Percentiles rank a stretch among this genome's conserved stretches.
phyloP scores from a whole-genome alignment of 2,797 vertebrate genomes.

The Sandelia bainsii region DNA sequence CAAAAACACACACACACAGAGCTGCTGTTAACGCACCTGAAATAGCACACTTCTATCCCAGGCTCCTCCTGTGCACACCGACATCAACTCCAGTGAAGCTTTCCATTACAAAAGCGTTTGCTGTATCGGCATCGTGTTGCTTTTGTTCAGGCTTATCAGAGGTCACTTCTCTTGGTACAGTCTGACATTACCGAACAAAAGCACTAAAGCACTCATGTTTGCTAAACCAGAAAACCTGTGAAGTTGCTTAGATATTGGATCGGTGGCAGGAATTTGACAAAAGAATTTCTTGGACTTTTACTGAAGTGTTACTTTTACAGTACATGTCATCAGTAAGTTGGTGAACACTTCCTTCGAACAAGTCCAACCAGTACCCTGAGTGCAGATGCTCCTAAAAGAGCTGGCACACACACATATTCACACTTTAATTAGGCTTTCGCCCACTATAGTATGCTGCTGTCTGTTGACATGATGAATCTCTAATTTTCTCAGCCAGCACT shows the following conservation, averaged over 20 bases:
- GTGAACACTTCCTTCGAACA: neutral
- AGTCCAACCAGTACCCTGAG: neutral
- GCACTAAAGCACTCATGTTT: slow-evolving; percentile 40
- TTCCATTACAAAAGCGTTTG: slow-evolving; percentile 64
- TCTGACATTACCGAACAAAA: slow-evolving; percentile 69
- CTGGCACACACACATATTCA: neutral
- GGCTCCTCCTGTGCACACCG: slow-evolving; percentile 48
- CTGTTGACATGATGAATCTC: neutral
- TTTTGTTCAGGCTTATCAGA: slow-evolving; percentile 67
- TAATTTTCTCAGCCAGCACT: slow-evolving; percentile 9
- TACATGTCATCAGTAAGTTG: neutral
- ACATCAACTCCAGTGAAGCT: slow-evolving; percentile 60
- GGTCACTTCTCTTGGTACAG: slow-evolving; percentile 61
- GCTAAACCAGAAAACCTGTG: slow-evolving; percentile 27
- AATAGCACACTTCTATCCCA: slow-evolving; percentile 62
- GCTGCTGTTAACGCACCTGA: slow-evolving; percentile 53
- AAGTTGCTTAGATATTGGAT: slow-evolving; percentile 28
- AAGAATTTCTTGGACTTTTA: slow-evolving; percentile 17
- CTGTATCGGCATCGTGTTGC: slow-evolving; percentile 57
- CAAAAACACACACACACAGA: slow-evolving; percentile 41
- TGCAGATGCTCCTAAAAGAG: neutral
- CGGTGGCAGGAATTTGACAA: slow-evolving; percentile 4
- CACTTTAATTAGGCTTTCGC: slow-evolving; percentile 7
- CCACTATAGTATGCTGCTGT: neutral
- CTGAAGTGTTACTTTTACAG: slow-evolving; percentile 19